Conservation (phyloP, 1,140 invertebrate genomes). For the Leptestheria dahalacensis region DNA sequence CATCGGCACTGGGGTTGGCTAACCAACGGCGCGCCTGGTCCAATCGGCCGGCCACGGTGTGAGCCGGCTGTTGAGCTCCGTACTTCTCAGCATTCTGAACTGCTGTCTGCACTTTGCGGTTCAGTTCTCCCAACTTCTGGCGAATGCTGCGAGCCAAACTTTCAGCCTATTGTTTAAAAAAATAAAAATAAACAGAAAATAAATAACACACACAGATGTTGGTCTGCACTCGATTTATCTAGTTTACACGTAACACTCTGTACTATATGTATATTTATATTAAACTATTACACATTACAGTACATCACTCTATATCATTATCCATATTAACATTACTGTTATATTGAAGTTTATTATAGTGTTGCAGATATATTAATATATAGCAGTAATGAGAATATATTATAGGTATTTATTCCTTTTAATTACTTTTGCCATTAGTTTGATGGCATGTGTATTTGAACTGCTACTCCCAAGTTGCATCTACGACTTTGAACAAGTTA, state of each 20-base stretch:
- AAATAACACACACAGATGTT: too few relatives aligned
- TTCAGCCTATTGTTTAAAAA: conserved; percentile 46
- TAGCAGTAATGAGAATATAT: too few relatives aligned
- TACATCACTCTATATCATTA: too few relatives aligned
- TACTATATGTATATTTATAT: too few relatives aligned
- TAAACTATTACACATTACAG: too few relatives aligned
- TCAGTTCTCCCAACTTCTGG: conserved; percentile 72
- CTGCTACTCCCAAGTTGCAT: too few relatives aligned
- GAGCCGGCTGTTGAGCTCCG: conserved; percentile 73
- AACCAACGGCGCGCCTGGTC: conserved; percentile 66
- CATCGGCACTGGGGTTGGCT: conserved; percentile 74
- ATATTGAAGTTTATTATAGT: too few relatives aligned
- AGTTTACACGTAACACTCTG: too few relatives aligned
- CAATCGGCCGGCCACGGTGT: conserved; percentile 63
- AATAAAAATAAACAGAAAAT: neutral
- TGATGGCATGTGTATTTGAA: neutral
- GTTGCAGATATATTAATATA: too few relatives aligned
- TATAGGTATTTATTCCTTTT: conserved; percentile 1
- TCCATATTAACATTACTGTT: too few relatives aligned
- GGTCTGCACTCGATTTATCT: too few relatives aligned
- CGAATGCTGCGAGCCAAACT: conserved; percentile 69
- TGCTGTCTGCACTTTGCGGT: conserved; percentile 62
- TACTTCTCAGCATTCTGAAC: conserved; percentile 74
- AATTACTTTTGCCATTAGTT: neutral
- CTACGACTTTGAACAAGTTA: too few relatives aligned